A percentile compares a stretch with the other conserved stretches of the same genome.
Conservation (phyloP, 2,797 vertebrate species). For the Phataginus tetradactyla region DNA sequence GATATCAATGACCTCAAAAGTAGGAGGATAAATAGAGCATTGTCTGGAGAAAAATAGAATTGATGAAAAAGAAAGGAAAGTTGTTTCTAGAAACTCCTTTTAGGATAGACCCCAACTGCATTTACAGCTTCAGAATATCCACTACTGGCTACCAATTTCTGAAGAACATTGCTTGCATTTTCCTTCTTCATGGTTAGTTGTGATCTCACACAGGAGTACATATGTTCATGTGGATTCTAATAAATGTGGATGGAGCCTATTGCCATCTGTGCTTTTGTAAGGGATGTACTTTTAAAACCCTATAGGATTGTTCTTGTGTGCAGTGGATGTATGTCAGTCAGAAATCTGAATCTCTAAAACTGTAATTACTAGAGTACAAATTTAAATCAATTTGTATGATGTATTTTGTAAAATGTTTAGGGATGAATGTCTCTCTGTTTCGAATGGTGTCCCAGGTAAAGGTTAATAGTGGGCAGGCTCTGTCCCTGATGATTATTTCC, state of each 20-base stretch:
- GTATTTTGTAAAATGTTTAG: not conserved
- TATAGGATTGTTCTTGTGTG: not conserved
- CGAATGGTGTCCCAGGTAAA: not conserved
- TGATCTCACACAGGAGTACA: not conserved
- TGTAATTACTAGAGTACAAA: not conserved
- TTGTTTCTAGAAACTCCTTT: not conserved
- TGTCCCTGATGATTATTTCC: not conserved
- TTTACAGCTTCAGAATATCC: not conserved
- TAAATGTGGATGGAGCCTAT: not conserved
- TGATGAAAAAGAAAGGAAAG: not conserved
- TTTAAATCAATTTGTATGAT: not conserved
- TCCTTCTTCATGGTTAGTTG: not conserved
- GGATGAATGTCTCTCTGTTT: not conserved
- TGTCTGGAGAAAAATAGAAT: not conserved
- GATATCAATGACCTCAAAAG: not conserved
- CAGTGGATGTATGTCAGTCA: not conserved
- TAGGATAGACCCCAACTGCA: not conserved
- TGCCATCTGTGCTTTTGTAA: not conserved
- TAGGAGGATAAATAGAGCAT: not conserved
- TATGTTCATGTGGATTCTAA: not conserved
- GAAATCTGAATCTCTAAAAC: constrained; percentile 13
- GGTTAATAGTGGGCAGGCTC: not conserved
- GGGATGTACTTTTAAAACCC: not conserved
- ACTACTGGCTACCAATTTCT: not conserved
- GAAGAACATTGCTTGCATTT: not conserved